Conservation (phyloP, 2,797 vertebrate genomes). For the Neosilurus hyrtlii region DNA sequence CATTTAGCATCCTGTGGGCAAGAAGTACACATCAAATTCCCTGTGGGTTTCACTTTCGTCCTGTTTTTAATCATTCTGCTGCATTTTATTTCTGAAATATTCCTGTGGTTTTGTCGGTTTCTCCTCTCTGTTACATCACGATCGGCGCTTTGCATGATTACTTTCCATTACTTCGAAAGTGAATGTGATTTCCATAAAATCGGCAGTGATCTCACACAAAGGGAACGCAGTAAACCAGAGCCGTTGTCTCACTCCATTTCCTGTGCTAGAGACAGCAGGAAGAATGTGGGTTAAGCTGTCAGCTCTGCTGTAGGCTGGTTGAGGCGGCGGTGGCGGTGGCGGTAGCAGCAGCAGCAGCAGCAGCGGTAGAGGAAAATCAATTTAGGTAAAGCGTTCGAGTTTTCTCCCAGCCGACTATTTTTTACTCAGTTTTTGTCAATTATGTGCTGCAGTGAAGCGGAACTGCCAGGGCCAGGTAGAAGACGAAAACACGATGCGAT, state of each 20-base stretch:
- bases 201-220: neutral
- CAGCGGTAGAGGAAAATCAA: slow-evolving; percentile 50
- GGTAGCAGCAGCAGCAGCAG: slow-evolving; percentile 41
- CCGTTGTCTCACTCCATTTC: slow-evolving; percentile 15
- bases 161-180: neutral
- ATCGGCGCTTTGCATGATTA: neutral
- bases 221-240: neutral
- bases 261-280: slow-evolving; percentile 18
- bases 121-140: neutral
- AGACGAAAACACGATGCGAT: slow-evolving; percentile 34
- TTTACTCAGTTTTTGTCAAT: slow-evolving; percentile 53
- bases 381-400: slow-evolving; percentile 54
- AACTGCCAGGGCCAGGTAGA: slow-evolving; percentile 58
- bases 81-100: neutral
- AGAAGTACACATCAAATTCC: neutral
- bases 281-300: slow-evolving; percentile 44
- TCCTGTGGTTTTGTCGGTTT: neutral
- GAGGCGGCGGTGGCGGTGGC: slow-evolving; percentile 50
- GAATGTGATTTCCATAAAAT: neutral
- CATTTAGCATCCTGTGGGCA: slow-evolving; percentile 23
- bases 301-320: slow-evolving; percentile 51
- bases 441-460: slow-evolving; percentile 42
- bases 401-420: slow-evolving; percentile 56
- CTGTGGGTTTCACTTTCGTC: neutral
- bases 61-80: neutral